Conservation (phyloP, 2,113 vertebrate genomes). For the Pseudorhombus dupliciocellatus region DNA sequence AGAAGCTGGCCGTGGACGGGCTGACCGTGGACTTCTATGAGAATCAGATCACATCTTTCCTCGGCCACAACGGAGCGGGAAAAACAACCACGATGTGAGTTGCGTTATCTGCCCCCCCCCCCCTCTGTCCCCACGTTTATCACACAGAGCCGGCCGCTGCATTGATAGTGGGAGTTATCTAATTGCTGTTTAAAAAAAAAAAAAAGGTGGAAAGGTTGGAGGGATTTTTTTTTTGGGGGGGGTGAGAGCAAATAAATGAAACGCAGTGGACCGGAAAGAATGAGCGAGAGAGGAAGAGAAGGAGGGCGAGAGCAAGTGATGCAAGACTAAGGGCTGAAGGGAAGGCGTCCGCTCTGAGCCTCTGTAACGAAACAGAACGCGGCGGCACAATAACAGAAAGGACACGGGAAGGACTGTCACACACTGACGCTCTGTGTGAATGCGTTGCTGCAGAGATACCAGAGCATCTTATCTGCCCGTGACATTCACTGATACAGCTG, state of each 20-base stretch:
- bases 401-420: constrained; percentile 54
- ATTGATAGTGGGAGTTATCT: constrained; percentile 46
- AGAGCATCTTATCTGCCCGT: constrained; percentile 7
- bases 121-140: constrained; percentile 56
- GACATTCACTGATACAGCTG: constrained; percentile 1
- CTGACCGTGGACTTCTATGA: constrained; percentile 94
- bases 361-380: constrained; percentile 56
- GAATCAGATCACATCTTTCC: constrained; percentile 96
- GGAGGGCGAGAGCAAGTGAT: constrained; percentile 38
- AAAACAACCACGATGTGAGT: constrained; percentile 99
- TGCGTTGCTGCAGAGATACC: constrained; percentile 11
- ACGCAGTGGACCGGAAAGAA: constrained; percentile 58
- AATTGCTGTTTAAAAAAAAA: constrained; percentile 61
- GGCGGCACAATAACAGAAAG: constrained; percentile 48
- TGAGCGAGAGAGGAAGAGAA: constrained; percentile 18
- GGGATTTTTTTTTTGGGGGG: constrained; percentile 34
- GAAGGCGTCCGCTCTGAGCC: constrained; percentile 45
- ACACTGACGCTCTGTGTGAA: constrained; percentile 16
- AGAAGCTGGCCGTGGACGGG: constrained; percentile 94
- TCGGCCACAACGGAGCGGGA: constrained; percentile 98
- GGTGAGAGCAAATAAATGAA: constrained; percentile 63
- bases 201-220: constrained; percentile 26
- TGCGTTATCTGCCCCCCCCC: neutral
- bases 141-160: constrained; percentile 51
- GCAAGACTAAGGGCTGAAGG: constrained; percentile 60